Evolutionary conservation across 1,140 invertebrate genomes (phyloP).

Genomic region (Zaprionus gabonicus): DNA sequence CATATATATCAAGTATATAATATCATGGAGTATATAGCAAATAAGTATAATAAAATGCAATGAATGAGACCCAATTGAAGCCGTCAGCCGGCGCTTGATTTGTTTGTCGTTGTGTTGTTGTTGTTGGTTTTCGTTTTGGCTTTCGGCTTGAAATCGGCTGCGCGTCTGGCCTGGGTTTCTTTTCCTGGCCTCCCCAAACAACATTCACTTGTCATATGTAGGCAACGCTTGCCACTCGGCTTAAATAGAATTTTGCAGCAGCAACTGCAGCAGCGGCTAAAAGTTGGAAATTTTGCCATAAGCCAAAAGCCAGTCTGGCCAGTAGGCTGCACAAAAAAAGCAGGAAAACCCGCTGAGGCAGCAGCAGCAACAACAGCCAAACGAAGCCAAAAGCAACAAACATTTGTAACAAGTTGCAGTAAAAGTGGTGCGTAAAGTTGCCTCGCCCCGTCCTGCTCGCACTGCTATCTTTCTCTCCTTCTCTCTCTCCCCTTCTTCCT

Average conservation of each 20-base stretch:
- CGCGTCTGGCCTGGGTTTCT: constrained; percentile 28
- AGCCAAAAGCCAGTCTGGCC: constrained; percentile 48
- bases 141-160: constrained; percentile 16
- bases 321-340: constrained; percentile 33
- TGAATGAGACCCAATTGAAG: constrained; percentile 28
- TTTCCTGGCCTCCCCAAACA: constrained; percentile 70
- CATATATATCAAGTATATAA: constrained; percentile 14
- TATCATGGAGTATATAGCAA: background rate
- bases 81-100: constrained; percentile 46
- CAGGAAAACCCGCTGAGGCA: constrained; percentile 31
- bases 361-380: constrained; percentile 19
- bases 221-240: constrained; percentile 50
- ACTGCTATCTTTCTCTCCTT: background rate
- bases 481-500: background rate
- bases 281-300: constrained; percentile 45
- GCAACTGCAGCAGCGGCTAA: constrained; percentile 25
- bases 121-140: constrained; percentile 27
- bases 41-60: constrained; percentile 20
- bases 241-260: constrained; percentile 66
- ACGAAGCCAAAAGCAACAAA: constrained; percentile 40
- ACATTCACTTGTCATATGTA: constrained; percentile 78
- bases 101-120: constrained; percentile 20
- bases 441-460: background rate
- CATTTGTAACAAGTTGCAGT: constrained; percentile 65
- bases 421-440: constrained; percentile 55